phyloP scores from a whole-genome alignment of 2,113 vertebrate species.

The Aptenodytes patagonicus region DNA sequence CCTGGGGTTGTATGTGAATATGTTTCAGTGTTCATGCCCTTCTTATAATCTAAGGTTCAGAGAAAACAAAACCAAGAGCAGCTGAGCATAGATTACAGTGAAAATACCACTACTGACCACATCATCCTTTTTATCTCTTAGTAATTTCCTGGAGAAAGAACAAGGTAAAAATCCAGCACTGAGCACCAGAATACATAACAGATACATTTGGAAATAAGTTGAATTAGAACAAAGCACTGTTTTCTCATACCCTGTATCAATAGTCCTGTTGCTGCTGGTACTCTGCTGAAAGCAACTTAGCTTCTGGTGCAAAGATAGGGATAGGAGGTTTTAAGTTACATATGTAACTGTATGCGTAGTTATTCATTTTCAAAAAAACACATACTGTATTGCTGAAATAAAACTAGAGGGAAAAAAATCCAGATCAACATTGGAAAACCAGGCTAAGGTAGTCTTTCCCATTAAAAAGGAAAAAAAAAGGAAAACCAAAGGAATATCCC shows the following conservation, averaged over 20 bases:
- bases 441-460: neutral
- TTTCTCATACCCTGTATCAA: neutral
- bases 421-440: rapidly evolving
- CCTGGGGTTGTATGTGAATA: neutral
- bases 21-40: neutral
- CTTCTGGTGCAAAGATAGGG: neutral
- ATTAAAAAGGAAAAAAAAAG: neutral
- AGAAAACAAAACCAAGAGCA: neutral
- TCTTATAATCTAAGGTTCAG: neutral
- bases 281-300: neutral
- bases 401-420: rapidly evolving
- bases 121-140: neutral
- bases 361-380: neutral
- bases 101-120: neutral
- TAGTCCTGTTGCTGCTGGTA: neutral
- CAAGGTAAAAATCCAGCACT: neutral
- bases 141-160: neutral
- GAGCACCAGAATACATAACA: neutral
- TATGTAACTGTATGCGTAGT: neutral
- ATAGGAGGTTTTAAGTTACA: neutral
- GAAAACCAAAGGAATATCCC: neutral
- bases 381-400: neutral
- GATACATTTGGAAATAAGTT: neutral
- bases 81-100: neutral
- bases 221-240: neutral